Evolutionary conservation across 1,140 invertebrate species (phyloP), one percentile per base, ranked within the genome.

Genomic region (Dinothrombium tinctorium): DNA sequence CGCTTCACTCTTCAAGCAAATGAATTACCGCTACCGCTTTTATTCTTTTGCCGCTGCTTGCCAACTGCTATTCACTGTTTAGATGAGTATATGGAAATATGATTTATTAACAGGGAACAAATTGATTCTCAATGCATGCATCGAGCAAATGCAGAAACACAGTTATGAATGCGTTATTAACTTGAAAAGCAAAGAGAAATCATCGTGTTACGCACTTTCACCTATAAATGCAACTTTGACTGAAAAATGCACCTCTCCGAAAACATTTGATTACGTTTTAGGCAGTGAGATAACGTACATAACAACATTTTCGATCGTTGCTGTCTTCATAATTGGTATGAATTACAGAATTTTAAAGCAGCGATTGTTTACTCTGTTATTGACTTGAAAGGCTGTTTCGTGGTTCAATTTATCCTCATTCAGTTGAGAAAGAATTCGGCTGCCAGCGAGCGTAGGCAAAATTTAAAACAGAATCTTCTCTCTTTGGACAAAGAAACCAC

Each of bases 271-370:
- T 51, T 71, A 69, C 49, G 68, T 69, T 42, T 43, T 31, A 3
- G 68, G 69, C 12, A 75, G 72, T 57, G 67, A 69, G 53, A 44
- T 59, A 9, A 60, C 69, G 3, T 76, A 60, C 49, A 66, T 71
- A 43, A 51, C 68, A 43, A 69, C 68, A 4, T 67, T 65, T 46
- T 48, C 61, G 19, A 46, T 51, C 5, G 32, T 67, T 44, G 59
- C 50, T 36, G 51, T 54, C 37, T 56, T 68, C 38, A 63, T 71
- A 33, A 46, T 68, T 12, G n/a, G n/a, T n/a, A n/a, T n/a, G n/a
- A n/a, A n/a, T n/a, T n/a, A n/a, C n/a, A n/a, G n/a, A n/a, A n/a
- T n/a, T n/a, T n/a, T n/a, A n/a, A n/a, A n/a, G n/a, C n/a, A n/a
- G n/a, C 59, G 71, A 73, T 53, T 56, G 51, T 46, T 26, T 35